Conservation (phyloP, 2,888 invertebrate genomes). For the Aphodius granarius region DNA sequence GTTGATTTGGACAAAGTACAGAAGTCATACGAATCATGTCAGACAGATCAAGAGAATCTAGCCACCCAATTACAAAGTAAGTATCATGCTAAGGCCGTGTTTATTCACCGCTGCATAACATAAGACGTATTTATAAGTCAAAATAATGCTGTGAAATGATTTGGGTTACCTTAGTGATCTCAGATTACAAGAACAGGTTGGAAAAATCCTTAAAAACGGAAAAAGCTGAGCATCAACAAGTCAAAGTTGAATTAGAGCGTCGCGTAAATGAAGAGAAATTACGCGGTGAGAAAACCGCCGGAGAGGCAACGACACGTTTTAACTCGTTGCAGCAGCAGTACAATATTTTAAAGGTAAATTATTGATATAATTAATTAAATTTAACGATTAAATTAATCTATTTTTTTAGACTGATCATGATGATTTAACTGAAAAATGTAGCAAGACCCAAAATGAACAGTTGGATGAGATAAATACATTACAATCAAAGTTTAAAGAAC, state of each 20-base stretch:
- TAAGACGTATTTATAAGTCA: background rate
- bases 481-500: slow-evolving; percentile 54
- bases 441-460: slow-evolving; percentile 54
- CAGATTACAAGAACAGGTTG: slow-evolving; percentile 60
- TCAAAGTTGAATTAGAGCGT: slow-evolving; percentile 55
- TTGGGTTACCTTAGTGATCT: slow-evolving; percentile 54
- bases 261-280: slow-evolving; percentile 56
- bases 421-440: slow-evolving; percentile 57
- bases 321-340: slow-evolving; percentile 60
- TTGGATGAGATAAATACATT: slow-evolving; percentile 55
- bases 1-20: slow-evolving; percentile 60
- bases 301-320: slow-evolving; percentile 57
- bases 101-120: background rate
- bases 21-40: slow-evolving; percentile 58
- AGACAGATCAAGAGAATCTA: slow-evolving; percentile 62
- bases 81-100: too few relatives aligned
- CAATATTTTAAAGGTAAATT: slow-evolving; percentile 54
- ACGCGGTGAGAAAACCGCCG: slow-evolving; percentile 55
- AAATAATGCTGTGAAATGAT: background rate
- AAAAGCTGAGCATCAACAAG: slow-evolving; percentile 58
- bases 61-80: slow-evolving; percentile 63
- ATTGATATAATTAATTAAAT: background rate
- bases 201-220: slow-evolving; percentile 62
- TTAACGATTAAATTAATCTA: slow-evolving; percentile 1
- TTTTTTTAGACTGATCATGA: slow-evolving; percentile 56